These are phyloP conservation scores for Masticophis lateralis DNA, from an alignment of 2,797 vertebrate genomes.

Conservation along the genomic window DNA sequence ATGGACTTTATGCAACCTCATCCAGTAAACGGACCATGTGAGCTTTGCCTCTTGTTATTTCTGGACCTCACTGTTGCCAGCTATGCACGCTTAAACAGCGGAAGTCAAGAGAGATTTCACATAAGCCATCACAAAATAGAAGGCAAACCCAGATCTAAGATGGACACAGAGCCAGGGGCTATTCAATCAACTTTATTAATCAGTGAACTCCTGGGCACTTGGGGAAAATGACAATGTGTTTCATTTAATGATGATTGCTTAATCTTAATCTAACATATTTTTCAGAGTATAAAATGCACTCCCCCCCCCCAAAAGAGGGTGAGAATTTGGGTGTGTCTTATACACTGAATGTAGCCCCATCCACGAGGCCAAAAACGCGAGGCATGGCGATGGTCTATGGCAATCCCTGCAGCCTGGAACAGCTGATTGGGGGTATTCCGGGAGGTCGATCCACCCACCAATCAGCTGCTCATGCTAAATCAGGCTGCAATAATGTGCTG, in stretches of 20 bases:
- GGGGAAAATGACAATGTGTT: constrained; percentile 23
- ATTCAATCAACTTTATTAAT: constrained; percentile 43
- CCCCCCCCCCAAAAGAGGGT: neutral
- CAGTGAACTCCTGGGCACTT: neutral
- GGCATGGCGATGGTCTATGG: too few species aligned
- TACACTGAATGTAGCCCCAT: too few species aligned
- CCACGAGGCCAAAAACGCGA: too few species aligned
- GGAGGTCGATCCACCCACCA: too few species aligned
- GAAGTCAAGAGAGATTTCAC: constrained; percentile 57
- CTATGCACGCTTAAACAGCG: constrained; percentile 55
- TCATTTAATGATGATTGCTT: constrained; percentile 23
- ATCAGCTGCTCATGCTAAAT: too few species aligned
- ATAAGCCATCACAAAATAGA: constrained; percentile 52
- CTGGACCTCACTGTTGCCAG: constrained; percentile 53
- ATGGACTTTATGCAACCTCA: constrained; percentile 67
- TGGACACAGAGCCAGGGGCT: constrained; percentile 23
- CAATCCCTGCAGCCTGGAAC: too few species aligned
- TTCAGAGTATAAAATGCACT: too few species aligned
- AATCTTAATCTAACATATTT: neutral
- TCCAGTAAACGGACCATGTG: constrained; percentile 63
- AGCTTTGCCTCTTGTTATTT: constrained; percentile 63
- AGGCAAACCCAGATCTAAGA: constrained; percentile 40
- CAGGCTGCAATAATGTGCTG: too few species aligned
- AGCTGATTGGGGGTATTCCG: too few species aligned
- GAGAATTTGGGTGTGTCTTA: too few species aligned